These are phyloP conservation scores for Gasteruption jaculator DNA, from an alignment of 2,888 invertebrate species.

Conservation along the genomic window DNA sequence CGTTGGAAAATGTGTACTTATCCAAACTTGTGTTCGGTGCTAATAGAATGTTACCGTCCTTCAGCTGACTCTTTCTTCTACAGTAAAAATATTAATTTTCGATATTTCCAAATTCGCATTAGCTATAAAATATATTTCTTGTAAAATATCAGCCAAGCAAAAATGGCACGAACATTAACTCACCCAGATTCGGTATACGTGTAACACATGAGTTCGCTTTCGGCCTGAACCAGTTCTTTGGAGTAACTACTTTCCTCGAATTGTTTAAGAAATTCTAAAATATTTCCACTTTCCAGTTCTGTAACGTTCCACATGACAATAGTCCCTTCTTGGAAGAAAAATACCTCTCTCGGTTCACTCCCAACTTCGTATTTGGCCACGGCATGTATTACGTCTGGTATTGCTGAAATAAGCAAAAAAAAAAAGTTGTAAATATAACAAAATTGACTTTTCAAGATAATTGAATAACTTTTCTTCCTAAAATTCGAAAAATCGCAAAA, in stretches of 20 bases:
- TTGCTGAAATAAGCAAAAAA: slow-evolving; percentile 43
- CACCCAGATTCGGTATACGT: slow-evolving; percentile 59
- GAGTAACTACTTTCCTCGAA: slow-evolving; percentile 71
- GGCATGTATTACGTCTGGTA: slow-evolving; percentile 76
- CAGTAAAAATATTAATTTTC: slow-evolving; percentile 11
- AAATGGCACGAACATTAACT: no score
- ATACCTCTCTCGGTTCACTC: slow-evolving; percentile 76
- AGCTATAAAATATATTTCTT: slow-evolving; percentile 5
- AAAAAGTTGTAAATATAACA: no score
- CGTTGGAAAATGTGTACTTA: slow-evolving; percentile 93
- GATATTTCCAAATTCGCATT: neutral
- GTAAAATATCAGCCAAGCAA: slow-evolving; percentile 1
- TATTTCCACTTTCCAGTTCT: slow-evolving; percentile 72
- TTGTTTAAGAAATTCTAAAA: slow-evolving; percentile 68
- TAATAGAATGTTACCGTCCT: slow-evolving; percentile 55
- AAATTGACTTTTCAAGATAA: no score
- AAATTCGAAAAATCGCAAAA: no score
- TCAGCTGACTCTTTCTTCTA: slow-evolving; percentile 51
- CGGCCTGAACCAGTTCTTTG: slow-evolving; percentile 64
- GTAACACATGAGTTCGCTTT: slow-evolving; percentile 82
- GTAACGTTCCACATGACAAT: slow-evolving; percentile 89
- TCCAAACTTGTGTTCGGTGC: slow-evolving; percentile 64
- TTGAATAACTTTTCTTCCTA: no score
- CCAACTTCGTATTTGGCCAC: slow-evolving; percentile 80
- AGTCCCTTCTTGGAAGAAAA: slow-evolving; percentile 87